Evolutionary conservation across 2,797 vertebrate species (phyloP), one percentile per base, ranked within the genome.

Genomic region (Parauchenoglanis ngamensis): DNA sequence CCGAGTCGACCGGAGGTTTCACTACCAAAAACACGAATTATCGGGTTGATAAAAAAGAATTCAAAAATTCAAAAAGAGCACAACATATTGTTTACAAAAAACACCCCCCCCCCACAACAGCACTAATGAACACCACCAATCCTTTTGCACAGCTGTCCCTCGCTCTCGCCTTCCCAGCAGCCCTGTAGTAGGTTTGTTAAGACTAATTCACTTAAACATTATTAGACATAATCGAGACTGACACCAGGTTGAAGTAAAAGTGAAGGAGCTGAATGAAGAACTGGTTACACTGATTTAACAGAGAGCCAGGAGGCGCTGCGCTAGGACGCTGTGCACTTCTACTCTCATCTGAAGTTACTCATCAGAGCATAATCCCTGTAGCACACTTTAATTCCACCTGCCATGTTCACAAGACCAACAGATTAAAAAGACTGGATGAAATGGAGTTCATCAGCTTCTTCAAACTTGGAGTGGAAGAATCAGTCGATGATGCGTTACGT

Each of bases 251-350:
- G 25, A 76, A 88, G 77, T 35, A 86, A 82, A 85, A 35, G 87
- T 85, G 78, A 88, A 82, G 35, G 76, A 52, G 19, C 56, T 31
- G 40, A 87, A 85, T 85, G 63, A 88, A 73, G 75, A 57, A 78
- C 59, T 49, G 54, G 63, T 80, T 72, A 80, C 21, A 73, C 21
- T 3, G 68, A 75, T 57, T 67, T 76, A 68, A 57, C 31, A 5
- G 35, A 46, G 68, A 76, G 61, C 23, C 59, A 49, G 56, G 61
- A 40, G 61, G 46, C 67, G 19, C 5, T 61, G 44, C 25, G n/a
- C 31, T 28, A 52, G n/a, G n/a, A 65, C 44, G 21, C 40, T 23
- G 52, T 84, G 87, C 13, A 12, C 54, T 35, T 84, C 49, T 61
- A n/a, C 44, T 35, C 61, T 87, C 72, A 63, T 56, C 72, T 44